These are phyloP conservation scores for Lamprologus speciosus DNA, from an alignment of 2,113 vertebrate genomes.

Conservation along the genomic window DNA sequence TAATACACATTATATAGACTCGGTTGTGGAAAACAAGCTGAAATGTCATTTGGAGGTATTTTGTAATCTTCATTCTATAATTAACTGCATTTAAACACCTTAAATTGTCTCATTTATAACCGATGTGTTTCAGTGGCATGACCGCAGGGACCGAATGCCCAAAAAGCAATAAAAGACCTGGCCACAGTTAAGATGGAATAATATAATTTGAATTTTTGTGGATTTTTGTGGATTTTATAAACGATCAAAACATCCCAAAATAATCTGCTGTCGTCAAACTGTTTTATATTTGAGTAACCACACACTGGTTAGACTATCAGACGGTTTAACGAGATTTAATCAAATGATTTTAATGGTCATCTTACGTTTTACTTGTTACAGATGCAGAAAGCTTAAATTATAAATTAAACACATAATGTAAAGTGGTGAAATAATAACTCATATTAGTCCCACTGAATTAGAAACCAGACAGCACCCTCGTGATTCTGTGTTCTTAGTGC, in stretches of 20 bases:
- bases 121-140: neutral
- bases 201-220: neutral
- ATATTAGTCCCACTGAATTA: neutral
- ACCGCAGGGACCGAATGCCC: neutral
- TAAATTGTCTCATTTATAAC: neutral
- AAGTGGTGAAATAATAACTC: neutral
- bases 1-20: neutral
- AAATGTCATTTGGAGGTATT: neutral
- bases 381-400: neutral
- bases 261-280: fast-evolving
- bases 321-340: neutral
- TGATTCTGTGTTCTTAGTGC: neutral
- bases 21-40: neutral
- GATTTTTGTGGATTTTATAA: neutral
- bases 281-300: neutral
- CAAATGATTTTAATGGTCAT: neutral
- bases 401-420: neutral
- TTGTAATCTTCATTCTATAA: neutral
- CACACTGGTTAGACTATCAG: neutral
- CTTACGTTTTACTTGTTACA: neutral
- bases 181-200: neutral
- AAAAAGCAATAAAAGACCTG: neutral
- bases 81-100: neutral
- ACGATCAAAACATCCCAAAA: neutral
- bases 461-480: neutral